Evolutionary conservation across 2,797 vertebrate species (phyloP).

Genomic region (Mallotus villosus): DNA sequence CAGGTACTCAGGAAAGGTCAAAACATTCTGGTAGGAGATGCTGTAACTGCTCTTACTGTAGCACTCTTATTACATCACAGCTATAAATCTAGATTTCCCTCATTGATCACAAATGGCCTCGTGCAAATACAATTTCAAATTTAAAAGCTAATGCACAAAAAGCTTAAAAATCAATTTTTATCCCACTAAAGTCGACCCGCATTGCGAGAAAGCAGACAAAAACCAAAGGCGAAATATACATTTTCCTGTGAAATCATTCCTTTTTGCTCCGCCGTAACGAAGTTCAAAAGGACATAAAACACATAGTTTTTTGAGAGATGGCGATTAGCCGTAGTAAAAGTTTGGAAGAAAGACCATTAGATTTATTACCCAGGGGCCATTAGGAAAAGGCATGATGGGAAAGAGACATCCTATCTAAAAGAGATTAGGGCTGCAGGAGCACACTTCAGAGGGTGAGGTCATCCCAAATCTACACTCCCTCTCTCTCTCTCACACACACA

Average conservation of each 20-base stretch:
- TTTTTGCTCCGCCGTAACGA: slow-evolving; percentile 72
- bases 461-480: slow-evolving; percentile 51
- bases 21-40: slow-evolving; percentile 6
- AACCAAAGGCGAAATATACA: slow-evolving; percentile 83
- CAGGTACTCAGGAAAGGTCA: slow-evolving; percentile 48
- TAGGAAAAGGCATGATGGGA: slow-evolving; percentile 66
- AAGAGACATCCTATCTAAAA: slow-evolving; percentile 75
- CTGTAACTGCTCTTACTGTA: slow-evolving; percentile 28
- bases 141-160: slow-evolving; percentile 85
- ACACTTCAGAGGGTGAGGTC: slow-evolving; percentile 73
- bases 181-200: slow-evolving; percentile 77
- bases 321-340: slow-evolving; percentile 72
- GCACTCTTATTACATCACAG: slow-evolving; percentile 72
- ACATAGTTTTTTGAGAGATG: slow-evolving; percentile 59
- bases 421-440: slow-evolving; percentile 74
- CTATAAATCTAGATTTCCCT: slow-evolving; percentile 78
- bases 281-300: slow-evolving; percentile 78
- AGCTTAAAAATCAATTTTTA: slow-evolving; percentile 83
- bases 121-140: slow-evolving; percentile 80
- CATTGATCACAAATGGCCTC: slow-evolving; percentile 82
- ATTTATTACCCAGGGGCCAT: slow-evolving; percentile 75
- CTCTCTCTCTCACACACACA: too few relatives aligned
- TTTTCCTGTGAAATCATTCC: slow-evolving; percentile 78
- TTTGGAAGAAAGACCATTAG: slow-evolving; percentile 73
- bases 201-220: slow-evolving; percentile 79